Conservation (phyloP, 2,113 vertebrate species). For the Cnemophilus loriae region DNA sequence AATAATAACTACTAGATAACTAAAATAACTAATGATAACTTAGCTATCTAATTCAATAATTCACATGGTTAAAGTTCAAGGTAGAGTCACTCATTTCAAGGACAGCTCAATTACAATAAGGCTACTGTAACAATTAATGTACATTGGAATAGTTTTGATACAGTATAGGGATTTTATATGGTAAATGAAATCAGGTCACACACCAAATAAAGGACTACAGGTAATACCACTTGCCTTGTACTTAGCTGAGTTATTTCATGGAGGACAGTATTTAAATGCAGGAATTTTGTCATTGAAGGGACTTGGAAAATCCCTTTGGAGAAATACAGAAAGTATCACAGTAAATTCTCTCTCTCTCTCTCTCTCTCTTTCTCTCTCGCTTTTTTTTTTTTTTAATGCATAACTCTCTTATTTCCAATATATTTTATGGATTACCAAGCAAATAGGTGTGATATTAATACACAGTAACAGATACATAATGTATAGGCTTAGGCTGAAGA, state of each 20-base stretch:
- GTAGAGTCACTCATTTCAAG: not conserved
- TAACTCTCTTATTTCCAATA: not conserved
- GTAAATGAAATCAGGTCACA: not conserved
- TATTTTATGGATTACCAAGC: not conserved
- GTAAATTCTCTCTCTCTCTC: not conserved
- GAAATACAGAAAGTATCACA: not conserved
- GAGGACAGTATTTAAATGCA: not conserved
- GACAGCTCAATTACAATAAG: not conserved
- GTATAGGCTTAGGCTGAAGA: not conserved
- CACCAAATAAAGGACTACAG: not conserved
- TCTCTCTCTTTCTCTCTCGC: not conserved
- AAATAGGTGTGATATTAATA: not conserved
- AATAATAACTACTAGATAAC: no score
- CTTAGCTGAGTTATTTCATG: not conserved
- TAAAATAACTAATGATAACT: not conserved
- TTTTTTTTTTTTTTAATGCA: not conserved
- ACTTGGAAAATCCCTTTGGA: not conserved
- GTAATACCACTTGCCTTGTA: not conserved
- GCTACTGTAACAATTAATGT: not conserved
- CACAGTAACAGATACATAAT: not conserved
- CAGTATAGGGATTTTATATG: not conserved
- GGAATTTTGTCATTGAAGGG: not conserved
- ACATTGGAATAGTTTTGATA: not conserved
- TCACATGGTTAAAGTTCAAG: not conserved
- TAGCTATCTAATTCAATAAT: not conserved